Evolutionary conservation across 2,888 invertebrate species (phyloP), one percentile per base, ranked within the genome.

Genomic region (Acanthacorydalis orientalis): DNA sequence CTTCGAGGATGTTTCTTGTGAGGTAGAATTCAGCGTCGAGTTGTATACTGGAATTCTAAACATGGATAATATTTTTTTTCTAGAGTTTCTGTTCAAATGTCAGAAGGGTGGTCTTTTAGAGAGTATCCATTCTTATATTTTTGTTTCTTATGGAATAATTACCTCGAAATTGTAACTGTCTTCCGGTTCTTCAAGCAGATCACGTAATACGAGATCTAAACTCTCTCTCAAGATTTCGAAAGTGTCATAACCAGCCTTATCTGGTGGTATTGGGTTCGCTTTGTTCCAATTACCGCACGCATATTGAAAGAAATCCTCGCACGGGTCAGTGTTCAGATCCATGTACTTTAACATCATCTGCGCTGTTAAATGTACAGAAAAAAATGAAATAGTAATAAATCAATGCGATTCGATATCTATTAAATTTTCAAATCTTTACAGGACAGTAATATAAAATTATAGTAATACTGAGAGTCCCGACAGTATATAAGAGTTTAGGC

Each of bases 161-260:
- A 43, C 7, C 31, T 56, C 38, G 31, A 47, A 47, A 43, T 34
- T 35, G 12, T 45, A 48, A 32, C 46, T 50, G 10, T 48, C 48
- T 15, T 56, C 54, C 1, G 73, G 69, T 51, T 76, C 74, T 53
- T 80, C 76, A 31, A 85, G 64, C 11, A 86, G 64, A 53, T 81
- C 77, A 58, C 72, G 76, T 40, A 87, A 63, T 1, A 82, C 78
- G 1, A 71, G 59, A 59, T 86, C 83, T 43, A 87, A 65, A 55
- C 84, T 85, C 67, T 90, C 87, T 55, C 88, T 73, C 7, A 92
- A 68, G 73, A 87, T 85, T 68, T 89, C 89, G 62, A 92, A 92
- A 0, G 88, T 91, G 56, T 90, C 90, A 63, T 85, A 91, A 4
- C 83, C 81, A 7, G 86, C 81, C 65, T 88, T 85, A 57, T 91